These are phyloP conservation scores for Hypocryptadius cinnamomeus DNA, from an alignment of 2,113 vertebrate genomes.

Conservation along the genomic window DNA sequence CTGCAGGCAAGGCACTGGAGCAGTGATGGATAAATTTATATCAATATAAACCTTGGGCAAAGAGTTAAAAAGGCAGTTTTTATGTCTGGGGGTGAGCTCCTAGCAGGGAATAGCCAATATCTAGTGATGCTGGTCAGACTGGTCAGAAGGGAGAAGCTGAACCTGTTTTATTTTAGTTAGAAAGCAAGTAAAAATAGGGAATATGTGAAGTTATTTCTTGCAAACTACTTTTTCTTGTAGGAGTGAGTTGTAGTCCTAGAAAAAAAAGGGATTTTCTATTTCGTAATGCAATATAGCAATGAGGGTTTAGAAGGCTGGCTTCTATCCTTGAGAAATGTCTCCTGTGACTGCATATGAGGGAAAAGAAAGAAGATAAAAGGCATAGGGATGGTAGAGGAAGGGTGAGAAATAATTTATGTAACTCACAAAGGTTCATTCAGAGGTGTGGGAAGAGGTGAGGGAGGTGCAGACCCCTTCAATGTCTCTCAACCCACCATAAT, in stretches of 20 bases:
- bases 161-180: background rate
- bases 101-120: background rate
- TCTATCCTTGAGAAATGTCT: background rate
- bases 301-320: background rate
- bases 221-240: background rate
- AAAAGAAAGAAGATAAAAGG: background rate
- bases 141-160: background rate
- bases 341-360: background rate
- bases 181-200: background rate
- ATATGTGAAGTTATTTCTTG: background rate
- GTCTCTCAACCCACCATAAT: background rate
- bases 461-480: background rate
- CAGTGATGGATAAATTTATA: background rate
- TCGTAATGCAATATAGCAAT: rapidly evolving
- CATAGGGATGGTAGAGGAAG: background rate
- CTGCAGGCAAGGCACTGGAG: background rate
- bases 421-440: background rate
- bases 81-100: rapidly evolving
- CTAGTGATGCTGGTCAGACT: rapidly evolving
- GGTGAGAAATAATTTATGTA: background rate
- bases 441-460: background rate
- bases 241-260: background rate
- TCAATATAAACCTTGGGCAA: background rate
- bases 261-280: background rate
- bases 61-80: rapidly evolving